phyloP scores from a whole-genome alignment of 1,140 invertebrate species.

The Panulirus ornatus region DNA sequence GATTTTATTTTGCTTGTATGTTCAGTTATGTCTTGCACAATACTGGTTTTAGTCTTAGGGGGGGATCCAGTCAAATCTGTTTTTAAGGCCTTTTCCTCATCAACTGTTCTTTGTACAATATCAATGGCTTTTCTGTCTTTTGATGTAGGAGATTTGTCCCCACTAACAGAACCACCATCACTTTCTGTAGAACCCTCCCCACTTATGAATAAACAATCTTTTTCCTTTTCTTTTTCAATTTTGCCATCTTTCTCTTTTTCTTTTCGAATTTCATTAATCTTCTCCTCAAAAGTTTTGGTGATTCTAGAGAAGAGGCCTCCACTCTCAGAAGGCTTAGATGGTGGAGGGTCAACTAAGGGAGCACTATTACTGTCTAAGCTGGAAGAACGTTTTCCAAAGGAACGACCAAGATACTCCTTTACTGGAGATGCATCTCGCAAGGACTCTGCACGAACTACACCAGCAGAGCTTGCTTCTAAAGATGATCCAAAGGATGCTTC shows the following conservation, averaged over 20 bases:
- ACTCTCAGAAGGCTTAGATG: background rate
- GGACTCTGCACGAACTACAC: conserved; percentile 28
- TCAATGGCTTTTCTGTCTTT: conserved; percentile 48
- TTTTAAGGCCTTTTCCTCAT: conserved; percentile 24
- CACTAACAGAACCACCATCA: conserved; percentile 53
- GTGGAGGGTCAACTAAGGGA: background rate
- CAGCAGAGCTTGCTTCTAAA: conserved; percentile 17
- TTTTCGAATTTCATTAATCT: conserved; percentile 71
- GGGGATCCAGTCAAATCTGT: conserved; percentile 22
- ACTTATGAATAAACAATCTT: conserved; percentile 32
- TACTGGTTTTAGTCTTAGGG: conserved; percentile 56
- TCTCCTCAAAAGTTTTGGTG: conserved; percentile 72
- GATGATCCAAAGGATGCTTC: conserved; percentile 15
- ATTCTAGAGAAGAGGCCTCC: conserved; percentile 63
- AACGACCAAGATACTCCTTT: conserved; percentile 42
- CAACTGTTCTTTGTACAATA: conserved; percentile 47
- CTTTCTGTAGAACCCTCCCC: conserved; percentile 66
- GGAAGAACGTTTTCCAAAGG: conserved; percentile 61
- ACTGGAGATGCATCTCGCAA: conserved; percentile 55
- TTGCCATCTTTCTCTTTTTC: conserved; percentile 52
- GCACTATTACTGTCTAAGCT: conserved; percentile 53
- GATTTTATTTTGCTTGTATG: conserved; percentile 63
- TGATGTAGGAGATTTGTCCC: conserved; percentile 60
- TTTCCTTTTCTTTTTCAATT: conserved; percentile 49
- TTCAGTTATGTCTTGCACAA: conserved; percentile 63